Percentiles rank a stretch among this genome's conserved stretches.
phyloP scores from a whole-genome alignment of 2,113 vertebrate genomes.

The Ariopsis seemanni region DNA sequence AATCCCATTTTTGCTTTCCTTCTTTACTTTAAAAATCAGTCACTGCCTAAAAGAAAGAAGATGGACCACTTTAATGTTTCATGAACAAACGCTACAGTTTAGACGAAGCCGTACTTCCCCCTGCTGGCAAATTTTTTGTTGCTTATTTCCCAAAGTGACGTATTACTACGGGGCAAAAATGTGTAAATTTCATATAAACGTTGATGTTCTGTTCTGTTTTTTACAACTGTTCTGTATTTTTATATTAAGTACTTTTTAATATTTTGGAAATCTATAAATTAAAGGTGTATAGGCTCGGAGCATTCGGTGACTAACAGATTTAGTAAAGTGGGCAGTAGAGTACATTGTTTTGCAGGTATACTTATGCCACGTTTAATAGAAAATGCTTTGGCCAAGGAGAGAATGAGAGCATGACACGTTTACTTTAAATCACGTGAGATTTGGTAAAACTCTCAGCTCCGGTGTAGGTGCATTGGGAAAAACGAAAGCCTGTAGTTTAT shows the following conservation, averaged over 20 bases:
- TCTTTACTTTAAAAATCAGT: constrained; percentile 63
- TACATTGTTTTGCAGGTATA: constrained; percentile 56
- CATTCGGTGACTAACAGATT: constrained; percentile 65
- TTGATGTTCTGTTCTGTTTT: constrained; percentile 75
- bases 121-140: constrained; percentile 49
- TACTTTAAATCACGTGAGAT: constrained; percentile 29
- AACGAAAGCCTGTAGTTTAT: constrained; percentile 2
- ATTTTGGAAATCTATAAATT: constrained; percentile 75
- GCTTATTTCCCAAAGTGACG: constrained; percentile 61
- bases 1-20: constrained; percentile 62
- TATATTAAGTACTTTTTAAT: constrained; percentile 83
- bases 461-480: constrained; percentile 6
- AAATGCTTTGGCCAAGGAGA: constrained; percentile 30
- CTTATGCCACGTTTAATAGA: constrained; percentile 66
- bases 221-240: constrained; percentile 82
- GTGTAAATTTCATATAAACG: constrained; percentile 77
- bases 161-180: constrained; percentile 61
- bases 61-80: constrained; percentile 74
- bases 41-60: constrained; percentile 68
- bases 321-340: constrained; percentile 62
- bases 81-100: constrained; percentile 61
- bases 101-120: constrained; percentile 58
- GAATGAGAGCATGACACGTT: constrained; percentile 24
- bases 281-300: constrained; percentile 71
- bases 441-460: neutral